Evolutionary conservation across 2,888 invertebrate genomes (phyloP), one percentile per base, ranked within the genome.

Genomic region (Ceramica pisi): DNA sequence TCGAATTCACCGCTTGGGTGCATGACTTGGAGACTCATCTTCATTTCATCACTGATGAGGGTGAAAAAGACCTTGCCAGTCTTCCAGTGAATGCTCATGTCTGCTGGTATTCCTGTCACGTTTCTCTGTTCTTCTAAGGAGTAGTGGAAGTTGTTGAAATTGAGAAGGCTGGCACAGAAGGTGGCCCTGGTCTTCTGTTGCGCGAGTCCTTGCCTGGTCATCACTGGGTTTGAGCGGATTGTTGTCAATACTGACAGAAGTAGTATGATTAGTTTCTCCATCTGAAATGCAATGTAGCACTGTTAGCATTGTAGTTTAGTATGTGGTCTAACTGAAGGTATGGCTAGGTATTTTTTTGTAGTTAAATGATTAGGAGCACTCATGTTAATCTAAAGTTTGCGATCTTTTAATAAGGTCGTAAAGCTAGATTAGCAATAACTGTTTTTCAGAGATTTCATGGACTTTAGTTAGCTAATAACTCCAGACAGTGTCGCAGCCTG

Each of bases 21-120:
- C 56, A 95, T 55, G 0, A 93, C 84, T 90, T 94, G 92, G 0
- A 95, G 81, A 21, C 85, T 91, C 95, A 96, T 95, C 59, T 93
- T 94, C 94, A 95, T 94, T 83, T 94, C 93, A 9, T 94, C 92
- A 60, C 91, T 94, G 57, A 96, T 94, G 0, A 94, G 82, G 0
- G 96, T 95, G 63, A 92, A 96, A 71, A 90, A 96, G 7, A 95
- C 57, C 12, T 94, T 94, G 0, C 91, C 93, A 0, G 95, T 93
- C 68, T 94, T 93, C 95, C 95, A 96, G 70, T 95, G 92, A 0
- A 95, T 87, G 75, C 90, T 92, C 89, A 96, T 91, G 44, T 96
- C 96, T 0, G 96, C 95, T 26, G 96, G 95, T 2, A 94, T 93
- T 0, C 96, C 96, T 5, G 88, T 88, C 0, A 96, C 76, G 61